These are phyloP conservation scores for Metellina segmentata DNA, from an alignment of 2,888 invertebrate species.

Conservation along the genomic window DNA sequence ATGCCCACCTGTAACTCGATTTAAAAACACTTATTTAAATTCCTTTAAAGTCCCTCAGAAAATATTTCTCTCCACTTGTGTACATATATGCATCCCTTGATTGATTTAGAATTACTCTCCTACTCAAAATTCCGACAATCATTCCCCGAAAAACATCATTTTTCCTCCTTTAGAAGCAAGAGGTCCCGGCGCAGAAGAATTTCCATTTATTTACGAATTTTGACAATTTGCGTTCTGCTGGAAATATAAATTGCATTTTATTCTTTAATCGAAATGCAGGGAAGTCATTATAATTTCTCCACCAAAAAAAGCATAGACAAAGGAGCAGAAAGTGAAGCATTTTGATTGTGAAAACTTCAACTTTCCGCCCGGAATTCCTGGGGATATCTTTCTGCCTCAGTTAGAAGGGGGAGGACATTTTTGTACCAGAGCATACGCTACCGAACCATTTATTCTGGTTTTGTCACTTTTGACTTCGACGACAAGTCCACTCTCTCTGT, in stretches of 20 bases:
- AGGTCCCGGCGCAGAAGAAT: conserved; percentile 26
- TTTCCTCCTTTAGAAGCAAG: background rate
- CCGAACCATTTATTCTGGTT: conserved; percentile 51
- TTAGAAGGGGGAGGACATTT: background rate
- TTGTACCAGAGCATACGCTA: background rate
- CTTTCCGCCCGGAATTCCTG: conserved; percentile 33
- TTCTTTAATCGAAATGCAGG: conserved; percentile 57
- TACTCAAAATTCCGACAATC: conserved; percentile 25
- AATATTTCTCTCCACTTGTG: conserved; percentile 3
- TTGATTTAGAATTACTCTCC: conserved; percentile 53
- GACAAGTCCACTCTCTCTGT: conserved; percentile 4
- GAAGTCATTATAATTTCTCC: conserved; percentile 41
- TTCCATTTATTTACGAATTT: conserved; percentile 64
- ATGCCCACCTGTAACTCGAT: conserved; percentile 34
- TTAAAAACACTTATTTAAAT: conserved; percentile 22
- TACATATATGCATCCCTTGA: conserved; percentile 15
- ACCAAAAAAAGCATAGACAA: conserved; percentile 15
- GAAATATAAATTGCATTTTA: conserved; percentile 64
- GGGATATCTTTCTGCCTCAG: background rate
- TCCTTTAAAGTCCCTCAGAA: background rate
- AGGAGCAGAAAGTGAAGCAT: conserved; percentile 9
- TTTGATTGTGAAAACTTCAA: conserved; percentile 29
- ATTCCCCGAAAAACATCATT: conserved; percentile 50
- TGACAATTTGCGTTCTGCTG: conserved; percentile 46
- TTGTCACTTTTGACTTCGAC: conserved; percentile 45